Evolutionary conservation across 2,113 vertebrate genomes (phyloP).

Genomic region (Austrofundulus limnaeus): DNA sequence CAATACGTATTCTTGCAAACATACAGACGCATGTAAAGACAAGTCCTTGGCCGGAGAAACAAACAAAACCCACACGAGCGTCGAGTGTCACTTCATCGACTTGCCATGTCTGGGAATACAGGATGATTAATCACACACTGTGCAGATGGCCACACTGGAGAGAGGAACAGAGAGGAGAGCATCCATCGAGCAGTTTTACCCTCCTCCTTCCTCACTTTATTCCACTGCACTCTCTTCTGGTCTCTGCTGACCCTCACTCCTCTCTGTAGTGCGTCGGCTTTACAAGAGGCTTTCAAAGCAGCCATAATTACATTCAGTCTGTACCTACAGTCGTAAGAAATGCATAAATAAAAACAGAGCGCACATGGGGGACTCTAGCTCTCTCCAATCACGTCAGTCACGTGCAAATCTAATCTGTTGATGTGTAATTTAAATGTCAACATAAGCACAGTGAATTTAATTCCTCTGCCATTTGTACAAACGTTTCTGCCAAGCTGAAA

Average conservation of each 20-base stretch:
- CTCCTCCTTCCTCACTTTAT: slow-evolving; percentile 1
- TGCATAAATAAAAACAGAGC: slow-evolving; percentile 4
- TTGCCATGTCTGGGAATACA: slow-evolving; percentile 62
- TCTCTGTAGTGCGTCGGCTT: slow-evolving; percentile 40
- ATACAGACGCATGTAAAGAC: slow-evolving; percentile 26
- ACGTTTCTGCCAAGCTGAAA: not conserved
- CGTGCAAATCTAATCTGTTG: slow-evolving; percentile 4
- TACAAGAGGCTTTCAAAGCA: slow-evolving; percentile 43
- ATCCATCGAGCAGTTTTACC: slow-evolving; percentile 27
- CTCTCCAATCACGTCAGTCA: slow-evolving; percentile 1
- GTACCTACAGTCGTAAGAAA: slow-evolving; percentile 9
- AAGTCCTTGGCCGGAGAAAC: slow-evolving; percentile 19
- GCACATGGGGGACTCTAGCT: not conserved
- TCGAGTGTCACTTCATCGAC: slow-evolving; percentile 52
- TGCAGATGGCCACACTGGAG: slow-evolving; percentile 67
- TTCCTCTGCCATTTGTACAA: not conserved
- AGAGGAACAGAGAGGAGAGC: slow-evolving; percentile 39
- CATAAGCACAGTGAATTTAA: not conserved
- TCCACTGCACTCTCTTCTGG: slow-evolving; percentile 6
- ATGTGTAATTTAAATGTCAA: slow-evolving; percentile 5
- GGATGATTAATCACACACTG: slow-evolving; percentile 73
- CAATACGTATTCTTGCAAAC: not conserved
- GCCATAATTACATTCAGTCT: slow-evolving; percentile 32
- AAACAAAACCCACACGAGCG: slow-evolving; percentile 26
- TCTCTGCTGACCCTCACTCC: slow-evolving; percentile 41